A percentile compares a stretch with the other conserved stretches of the same genome.
These are phyloP conservation scores for Drosophila sturtevanti DNA, from an alignment of 1,140 invertebrate genomes.

Conservation along the genomic window DNA sequence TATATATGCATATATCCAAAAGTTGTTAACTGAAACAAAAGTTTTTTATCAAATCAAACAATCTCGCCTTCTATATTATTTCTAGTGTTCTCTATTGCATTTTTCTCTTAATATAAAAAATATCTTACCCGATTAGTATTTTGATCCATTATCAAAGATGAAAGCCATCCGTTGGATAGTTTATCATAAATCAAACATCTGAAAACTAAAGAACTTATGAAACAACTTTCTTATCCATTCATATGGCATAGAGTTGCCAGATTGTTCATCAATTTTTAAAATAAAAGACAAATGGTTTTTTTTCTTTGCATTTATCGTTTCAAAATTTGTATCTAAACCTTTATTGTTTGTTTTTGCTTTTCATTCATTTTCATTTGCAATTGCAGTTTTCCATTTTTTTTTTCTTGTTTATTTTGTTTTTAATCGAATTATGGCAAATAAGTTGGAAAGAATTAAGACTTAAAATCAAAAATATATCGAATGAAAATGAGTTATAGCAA, in stretches of 20 bases:
- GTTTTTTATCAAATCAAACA: no score
- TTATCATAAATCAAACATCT: no score
- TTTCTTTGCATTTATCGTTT: slow-evolving; percentile 79
- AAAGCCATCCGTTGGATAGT: no score
- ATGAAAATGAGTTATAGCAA: background rate
- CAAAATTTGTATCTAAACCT: slow-evolving; percentile 83
- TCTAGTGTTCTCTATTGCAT: no score
- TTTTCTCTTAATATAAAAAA: no score
- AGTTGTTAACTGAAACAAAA: no score
- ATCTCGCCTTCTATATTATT: no score
- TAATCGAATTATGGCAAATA: background rate
- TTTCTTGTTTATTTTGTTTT: slow-evolving; percentile 24
- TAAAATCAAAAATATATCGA: background rate
- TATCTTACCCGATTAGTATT: no score
- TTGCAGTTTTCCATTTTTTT: slow-evolving; percentile 63
- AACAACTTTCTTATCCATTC: background rate
- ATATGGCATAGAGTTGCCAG: no score
- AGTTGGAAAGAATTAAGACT: background rate
- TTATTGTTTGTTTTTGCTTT: slow-evolving; percentile 72
- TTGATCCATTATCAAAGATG: no score
- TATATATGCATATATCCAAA: no score
- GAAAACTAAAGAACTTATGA: background rate
- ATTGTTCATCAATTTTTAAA: no score
- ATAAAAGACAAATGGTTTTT: slow-evolving; percentile 12
- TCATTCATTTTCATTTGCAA: slow-evolving; percentile 15